Base-by-base conservation (phyloP, 2,888 invertebrate species). In the Unio delphinus region DNA sequence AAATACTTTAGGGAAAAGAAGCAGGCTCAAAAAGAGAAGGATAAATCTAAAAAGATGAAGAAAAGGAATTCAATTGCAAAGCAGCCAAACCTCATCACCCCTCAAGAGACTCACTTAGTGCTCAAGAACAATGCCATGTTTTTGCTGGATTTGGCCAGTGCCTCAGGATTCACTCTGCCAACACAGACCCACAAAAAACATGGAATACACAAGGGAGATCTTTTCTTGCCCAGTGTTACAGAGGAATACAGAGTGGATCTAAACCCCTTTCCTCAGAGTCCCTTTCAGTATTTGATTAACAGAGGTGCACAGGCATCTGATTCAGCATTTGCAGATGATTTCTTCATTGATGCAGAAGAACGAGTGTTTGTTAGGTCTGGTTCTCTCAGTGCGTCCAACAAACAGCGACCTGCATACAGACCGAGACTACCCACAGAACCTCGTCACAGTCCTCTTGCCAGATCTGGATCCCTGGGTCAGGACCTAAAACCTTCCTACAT, bases 71-170 rank as follows among this genome's bases (percentile, higher is more conserved):
- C 75, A 66, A 68, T 74, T 67, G 78, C 77, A 55, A 75, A 82
- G 58, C 79, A 89, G 57, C 83, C 86, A 62, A 84, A 88, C 11
- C 83, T 89, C 66, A 84, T 91, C 72, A 84, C 85, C 55, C 86
- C 91, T 83, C 88, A 90, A 87, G 92, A 92, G 69, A 90, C 91
- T 75, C 92, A 96, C 86, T 90, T 94, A 63, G 93, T 95, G 7
- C 95, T 98, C 93, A 95, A 95, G 83, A 96, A 96, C 87, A 99
- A 99, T 89, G 97, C 99, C 0, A 93, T 96, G 90, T 99, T 98
- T 88, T 91, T 99, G 18, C 91, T 99, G 72, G 97, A 98, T 87
- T 90, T 98, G 67, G 95, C 95, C 0, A 95, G 96, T 75, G 93
- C 95, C 1, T 93, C 94, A 5, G 92, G 93, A 0, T 84, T 91